Conservation (phyloP, 2,888 invertebrate species). For the Nomada hirtipes region DNA sequence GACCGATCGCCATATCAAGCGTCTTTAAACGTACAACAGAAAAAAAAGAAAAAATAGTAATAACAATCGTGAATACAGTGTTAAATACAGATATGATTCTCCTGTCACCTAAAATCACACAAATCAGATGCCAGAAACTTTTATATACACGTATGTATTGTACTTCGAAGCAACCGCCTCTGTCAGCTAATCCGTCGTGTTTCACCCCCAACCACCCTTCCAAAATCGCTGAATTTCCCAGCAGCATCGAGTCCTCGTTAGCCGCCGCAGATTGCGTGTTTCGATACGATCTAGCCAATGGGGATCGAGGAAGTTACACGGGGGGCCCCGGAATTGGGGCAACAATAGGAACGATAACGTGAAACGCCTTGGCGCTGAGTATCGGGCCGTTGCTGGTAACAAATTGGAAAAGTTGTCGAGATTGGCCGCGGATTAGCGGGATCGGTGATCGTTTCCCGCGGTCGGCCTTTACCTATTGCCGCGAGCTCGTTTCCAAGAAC, state of each 20-base stretch:
- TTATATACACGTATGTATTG: too few species aligned
- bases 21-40: background rate
- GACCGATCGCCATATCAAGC: background rate
- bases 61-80: background rate
- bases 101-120: too few species aligned
- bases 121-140: too few species aligned
- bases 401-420: conserved; percentile 47
- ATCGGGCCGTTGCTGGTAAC: conserved; percentile 28
- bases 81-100: too few species aligned
- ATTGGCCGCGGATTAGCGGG: conserved; percentile 42
- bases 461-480: conserved; percentile 9
- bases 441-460: conserved; percentile 44
- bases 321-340: background rate
- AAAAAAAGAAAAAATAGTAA: background rate
- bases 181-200: too few species aligned
- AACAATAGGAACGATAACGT: conserved; percentile 23
- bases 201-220: background rate
- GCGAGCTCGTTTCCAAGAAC: conserved; percentile 19
- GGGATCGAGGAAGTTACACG: conserved; percentile 7
- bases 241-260: background rate
- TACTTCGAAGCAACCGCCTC: too few species aligned
- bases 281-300: conserved; percentile 24
- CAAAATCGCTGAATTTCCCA: background rate
- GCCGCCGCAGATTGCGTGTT: conserved; percentile 27
- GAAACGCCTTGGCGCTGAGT: conserved; percentile 14